Percentiles rank a stretch among this genome's conserved stretches.
Evolutionary conservation across 2,113 vertebrate genomes (phyloP).

Genomic region (Ammospiza caudacuta): DNA sequence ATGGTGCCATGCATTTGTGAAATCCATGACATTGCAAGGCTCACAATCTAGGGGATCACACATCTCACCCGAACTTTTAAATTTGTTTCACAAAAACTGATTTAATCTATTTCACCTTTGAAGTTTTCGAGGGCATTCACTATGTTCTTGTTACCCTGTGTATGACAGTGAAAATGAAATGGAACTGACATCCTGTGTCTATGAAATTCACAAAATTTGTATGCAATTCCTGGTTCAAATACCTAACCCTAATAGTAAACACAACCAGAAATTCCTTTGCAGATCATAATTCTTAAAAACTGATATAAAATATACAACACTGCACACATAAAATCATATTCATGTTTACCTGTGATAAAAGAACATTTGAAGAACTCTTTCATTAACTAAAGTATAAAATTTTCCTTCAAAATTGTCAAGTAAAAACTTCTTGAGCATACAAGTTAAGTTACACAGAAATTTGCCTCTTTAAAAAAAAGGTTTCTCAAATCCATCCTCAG

Average conservation of each 20-base stretch:
- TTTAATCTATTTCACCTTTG: neutral
- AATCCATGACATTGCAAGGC: neutral
- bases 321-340: neutral
- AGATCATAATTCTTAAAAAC: neutral
- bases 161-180: neutral
- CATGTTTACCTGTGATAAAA: neutral
- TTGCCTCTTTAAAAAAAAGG: neutral
- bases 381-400: neutral
- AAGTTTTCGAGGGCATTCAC: neutral
- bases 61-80: neutral
- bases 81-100: neutral
- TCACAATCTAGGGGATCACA: neutral
- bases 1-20: conserved; percentile 53
- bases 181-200: neutral
- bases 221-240: neutral
- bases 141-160: neutral
- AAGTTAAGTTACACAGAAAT: neutral
- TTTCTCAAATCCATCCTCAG: neutral
- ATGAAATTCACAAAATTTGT: neutral
- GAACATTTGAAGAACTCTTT: neutral
- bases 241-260: neutral
- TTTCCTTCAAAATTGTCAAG: neutral
- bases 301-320: neutral
- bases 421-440: neutral
- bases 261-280: neutral